Evolutionary conservation across 2,113 vertebrate species (phyloP).

Genomic region (Istiophorus platypterus): DNA sequence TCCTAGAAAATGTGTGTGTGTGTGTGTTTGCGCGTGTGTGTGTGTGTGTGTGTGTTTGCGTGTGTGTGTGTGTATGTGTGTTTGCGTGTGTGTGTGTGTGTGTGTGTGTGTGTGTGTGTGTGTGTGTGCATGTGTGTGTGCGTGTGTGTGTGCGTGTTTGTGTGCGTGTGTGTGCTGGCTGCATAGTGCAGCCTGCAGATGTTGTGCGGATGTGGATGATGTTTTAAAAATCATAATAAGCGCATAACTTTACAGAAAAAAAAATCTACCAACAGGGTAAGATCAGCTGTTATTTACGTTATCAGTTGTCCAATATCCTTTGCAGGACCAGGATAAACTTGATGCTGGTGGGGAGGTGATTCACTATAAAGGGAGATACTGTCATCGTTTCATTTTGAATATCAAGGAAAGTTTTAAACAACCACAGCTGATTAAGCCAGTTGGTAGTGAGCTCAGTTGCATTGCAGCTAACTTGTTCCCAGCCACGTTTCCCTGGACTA

Average conservation of each 20-base stretch:
- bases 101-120: no score
- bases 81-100: no score
- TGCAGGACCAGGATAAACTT: background rate
- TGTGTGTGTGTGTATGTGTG: no score
- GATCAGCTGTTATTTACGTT: background rate
- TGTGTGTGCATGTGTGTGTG: no score
- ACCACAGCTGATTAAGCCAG: slow-evolving; percentile 13
- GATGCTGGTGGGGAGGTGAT: slow-evolving; percentile 5
- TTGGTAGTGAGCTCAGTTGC: background rate
- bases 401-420: slow-evolving; percentile 9
- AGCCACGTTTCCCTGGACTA: slow-evolving; percentile 4
- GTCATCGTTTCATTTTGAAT: slow-evolving; percentile 4
- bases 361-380: background rate
- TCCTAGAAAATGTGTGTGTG: background rate
- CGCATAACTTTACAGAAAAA: no score
- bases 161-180: slow-evolving; percentile 13
- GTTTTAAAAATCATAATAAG: background rate
- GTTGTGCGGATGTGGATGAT: background rate
- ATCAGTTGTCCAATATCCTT: background rate
- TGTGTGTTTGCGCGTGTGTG: slow-evolving; percentile 8
- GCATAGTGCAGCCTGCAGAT: slow-evolving; percentile 55
- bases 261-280: no score
- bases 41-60: no score
- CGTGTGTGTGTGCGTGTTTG: no score
- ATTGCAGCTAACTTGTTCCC: slow-evolving; percentile 13